Evolutionary conservation across 2,113 vertebrate genomes (phyloP).

Genomic region (Euleptes europaea): DNA sequence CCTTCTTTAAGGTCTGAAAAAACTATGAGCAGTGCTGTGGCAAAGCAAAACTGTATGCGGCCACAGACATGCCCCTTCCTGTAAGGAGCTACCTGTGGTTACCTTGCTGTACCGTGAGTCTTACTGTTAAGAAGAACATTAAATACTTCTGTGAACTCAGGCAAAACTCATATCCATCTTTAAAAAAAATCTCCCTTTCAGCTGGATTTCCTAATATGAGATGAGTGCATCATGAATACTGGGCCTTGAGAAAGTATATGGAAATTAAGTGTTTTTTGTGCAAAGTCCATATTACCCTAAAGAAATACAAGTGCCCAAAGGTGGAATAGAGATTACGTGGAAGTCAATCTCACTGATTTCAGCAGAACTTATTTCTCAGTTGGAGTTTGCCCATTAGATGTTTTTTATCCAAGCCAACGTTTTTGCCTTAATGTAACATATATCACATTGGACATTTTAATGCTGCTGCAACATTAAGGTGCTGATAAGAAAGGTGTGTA

Average conservation of each 20-base stretch:
- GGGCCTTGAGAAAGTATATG: not conserved
- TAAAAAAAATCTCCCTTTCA: not conserved
- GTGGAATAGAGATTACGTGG: not conserved
- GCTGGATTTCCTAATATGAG: not conserved
- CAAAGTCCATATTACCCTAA: not conserved
- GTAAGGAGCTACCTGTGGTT: not conserved
- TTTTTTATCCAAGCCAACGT: slow-evolving; percentile 41
- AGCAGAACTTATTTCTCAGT: not conserved
- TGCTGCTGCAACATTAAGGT: not conserved
- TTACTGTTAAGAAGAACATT: not conserved
- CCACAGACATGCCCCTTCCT: not conserved
- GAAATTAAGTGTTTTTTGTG: not conserved
- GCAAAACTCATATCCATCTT: not conserved
- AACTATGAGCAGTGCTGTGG: not conserved
- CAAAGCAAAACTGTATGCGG: not conserved
- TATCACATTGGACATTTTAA: not conserved
- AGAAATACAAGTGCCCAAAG: not conserved
- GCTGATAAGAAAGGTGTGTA: not conserved
- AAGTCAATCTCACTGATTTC: not conserved
- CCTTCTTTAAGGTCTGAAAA: not conserved
- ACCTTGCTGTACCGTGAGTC: not conserved
- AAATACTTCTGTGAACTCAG: not conserved
- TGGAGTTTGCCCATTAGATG: not conserved
- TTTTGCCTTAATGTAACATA: not conserved
- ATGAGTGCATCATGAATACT: not conserved